Evolutionary conservation across 2,797 vertebrate species (phyloP).

Genomic region (Harpagifer antarcticus): DNA sequence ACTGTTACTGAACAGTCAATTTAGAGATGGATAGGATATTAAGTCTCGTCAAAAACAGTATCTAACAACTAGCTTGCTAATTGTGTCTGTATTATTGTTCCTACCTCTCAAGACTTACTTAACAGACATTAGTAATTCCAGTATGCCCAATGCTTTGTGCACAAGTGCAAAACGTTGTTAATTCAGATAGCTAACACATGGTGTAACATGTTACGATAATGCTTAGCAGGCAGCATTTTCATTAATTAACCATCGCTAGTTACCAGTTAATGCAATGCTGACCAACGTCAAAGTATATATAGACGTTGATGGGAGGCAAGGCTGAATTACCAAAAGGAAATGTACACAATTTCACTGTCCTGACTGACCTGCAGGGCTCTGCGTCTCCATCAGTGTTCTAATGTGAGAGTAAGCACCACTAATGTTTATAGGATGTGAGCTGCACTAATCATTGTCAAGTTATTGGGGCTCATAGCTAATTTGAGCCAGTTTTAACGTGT

Average conservation of each 20-base stretch:
- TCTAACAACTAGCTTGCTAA: slow-evolving; percentile 4
- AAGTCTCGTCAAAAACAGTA: background rate
- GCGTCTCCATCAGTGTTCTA: background rate
- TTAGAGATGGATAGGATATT: background rate
- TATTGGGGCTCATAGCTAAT: background rate
- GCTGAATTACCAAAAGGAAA: slow-evolving; percentile 6
- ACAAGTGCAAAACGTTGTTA: background rate
- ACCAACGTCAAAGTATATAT: slow-evolving; percentile 41
- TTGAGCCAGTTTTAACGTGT: background rate
- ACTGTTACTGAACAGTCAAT: background rate
- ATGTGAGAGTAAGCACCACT: too few species aligned
- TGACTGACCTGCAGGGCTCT: background rate
- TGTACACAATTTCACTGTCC: background rate
- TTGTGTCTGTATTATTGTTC: background rate
- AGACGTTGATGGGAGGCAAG: slow-evolving; percentile 18
- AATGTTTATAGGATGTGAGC: background rate
- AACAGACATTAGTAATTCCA: background rate
- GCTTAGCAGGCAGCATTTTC: background rate
- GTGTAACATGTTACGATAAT: background rate
- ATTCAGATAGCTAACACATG: too few species aligned
- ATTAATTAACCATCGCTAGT: background rate
- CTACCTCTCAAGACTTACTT: background rate
- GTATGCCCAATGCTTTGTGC: background rate
- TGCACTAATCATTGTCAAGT: background rate
- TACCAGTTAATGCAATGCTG: slow-evolving; percentile 10